A percentile compares a stretch with the other conserved stretches of the same genome.
Conservation (phyloP, 2,797 vertebrate species). For the Karalla daura region DNA sequence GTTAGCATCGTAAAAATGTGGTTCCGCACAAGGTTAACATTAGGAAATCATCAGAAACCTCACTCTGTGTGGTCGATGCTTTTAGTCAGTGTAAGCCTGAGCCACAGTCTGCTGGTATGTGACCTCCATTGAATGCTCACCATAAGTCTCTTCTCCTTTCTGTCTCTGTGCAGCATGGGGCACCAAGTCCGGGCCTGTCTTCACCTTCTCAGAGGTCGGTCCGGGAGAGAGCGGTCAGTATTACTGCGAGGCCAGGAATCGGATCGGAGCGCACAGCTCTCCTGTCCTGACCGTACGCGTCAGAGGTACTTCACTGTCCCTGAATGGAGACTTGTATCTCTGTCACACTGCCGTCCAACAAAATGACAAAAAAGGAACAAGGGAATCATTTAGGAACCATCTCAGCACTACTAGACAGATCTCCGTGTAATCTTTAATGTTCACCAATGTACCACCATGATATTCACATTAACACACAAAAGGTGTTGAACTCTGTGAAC, state of each 20-base stretch:
- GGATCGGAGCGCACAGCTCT: slow-evolving; percentile 82
- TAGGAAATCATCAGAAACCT: slow-evolving; percentile 6
- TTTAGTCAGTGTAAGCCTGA: background rate
- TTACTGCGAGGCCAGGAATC: slow-evolving; percentile 85
- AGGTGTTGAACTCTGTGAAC: background rate
- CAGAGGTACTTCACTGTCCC: slow-evolving; percentile 70
- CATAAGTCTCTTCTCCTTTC: background rate
- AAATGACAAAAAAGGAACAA: background rate
- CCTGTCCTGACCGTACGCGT: slow-evolving; percentile 84
- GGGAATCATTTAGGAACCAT: too few relatives aligned
- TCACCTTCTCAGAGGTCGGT: slow-evolving; percentile 83
- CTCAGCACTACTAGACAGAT: too few relatives aligned
- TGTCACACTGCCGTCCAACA: background rate
- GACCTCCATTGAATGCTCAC: slow-evolving; percentile 6
- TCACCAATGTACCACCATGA: background rate
- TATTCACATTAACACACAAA: background rate
- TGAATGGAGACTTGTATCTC: background rate
- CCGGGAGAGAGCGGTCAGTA: slow-evolving; percentile 83
- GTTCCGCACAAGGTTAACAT: slow-evolving; percentile 48
- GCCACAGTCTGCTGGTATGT: background rate
- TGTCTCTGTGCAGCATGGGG: slow-evolving; percentile 77
- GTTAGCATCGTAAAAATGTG: slow-evolving; percentile 68
- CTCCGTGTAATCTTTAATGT: background rate
- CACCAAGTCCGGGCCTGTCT: slow-evolving; percentile 79
- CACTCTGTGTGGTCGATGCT: slow-evolving; percentile 10